A percentile compares a stretch with the other conserved stretches of the same genome.
These are phyloP conservation scores for Sebastes reedi DNA, from an alignment of 2,797 vertebrate genomes.

Conservation along the genomic window DNA sequence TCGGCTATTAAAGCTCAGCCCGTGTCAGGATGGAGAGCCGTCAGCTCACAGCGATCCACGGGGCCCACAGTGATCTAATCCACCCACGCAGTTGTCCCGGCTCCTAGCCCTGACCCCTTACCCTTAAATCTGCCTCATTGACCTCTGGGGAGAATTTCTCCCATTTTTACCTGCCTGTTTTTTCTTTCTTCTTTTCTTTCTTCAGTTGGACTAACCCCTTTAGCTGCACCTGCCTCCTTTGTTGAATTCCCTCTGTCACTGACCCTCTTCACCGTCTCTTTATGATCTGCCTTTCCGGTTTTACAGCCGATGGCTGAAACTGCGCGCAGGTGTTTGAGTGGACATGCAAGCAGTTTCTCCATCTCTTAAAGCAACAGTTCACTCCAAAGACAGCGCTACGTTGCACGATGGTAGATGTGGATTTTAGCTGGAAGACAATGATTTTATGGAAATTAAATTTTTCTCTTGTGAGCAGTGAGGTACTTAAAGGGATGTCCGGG, in stretches of 20 bases:
- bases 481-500: not conserved
- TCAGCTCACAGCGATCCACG: constrained; percentile 30
- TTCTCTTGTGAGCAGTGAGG: not conserved
- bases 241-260: constrained; percentile 66
- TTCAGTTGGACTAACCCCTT: constrained; percentile 74
- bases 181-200: constrained; percentile 23
- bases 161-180: constrained; percentile 66
- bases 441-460: not conserved
- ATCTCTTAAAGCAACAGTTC: constrained; percentile 70
- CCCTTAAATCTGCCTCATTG: constrained; percentile 65
- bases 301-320: constrained; percentile 61
- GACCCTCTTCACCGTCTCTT: constrained; percentile 28
- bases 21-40: constrained; percentile 1
- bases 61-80: constrained; percentile 75
- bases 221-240: constrained; percentile 73
- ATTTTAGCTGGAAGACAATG: not conserved
- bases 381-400: constrained; percentile 25
- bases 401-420: not conserved
- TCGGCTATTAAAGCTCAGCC: not conserved
- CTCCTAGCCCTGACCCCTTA: constrained; percentile 59
- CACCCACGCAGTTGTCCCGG: constrained; percentile 48
- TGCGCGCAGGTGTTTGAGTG: constrained; percentile 44
- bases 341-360: constrained; percentile 57
- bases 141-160: constrained; percentile 64
- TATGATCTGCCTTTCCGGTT: constrained; percentile 42